These are phyloP conservation scores for Callinectes sapidus DNA, from an alignment of 2,888 invertebrate genomes.

Conservation along the genomic window DNA sequence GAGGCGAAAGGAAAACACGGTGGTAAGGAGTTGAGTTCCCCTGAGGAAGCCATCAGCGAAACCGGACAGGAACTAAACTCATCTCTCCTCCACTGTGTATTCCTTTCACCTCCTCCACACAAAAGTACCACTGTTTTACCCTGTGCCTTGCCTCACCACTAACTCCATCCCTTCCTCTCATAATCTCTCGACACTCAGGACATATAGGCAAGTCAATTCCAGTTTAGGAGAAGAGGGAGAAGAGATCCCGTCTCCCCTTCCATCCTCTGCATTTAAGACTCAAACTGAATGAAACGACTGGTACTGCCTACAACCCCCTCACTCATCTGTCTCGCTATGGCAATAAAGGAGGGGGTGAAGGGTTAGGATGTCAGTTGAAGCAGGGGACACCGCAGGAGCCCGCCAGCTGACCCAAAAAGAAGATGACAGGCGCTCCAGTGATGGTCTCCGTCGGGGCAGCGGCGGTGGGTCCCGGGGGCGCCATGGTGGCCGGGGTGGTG, in stretches of 20 bases:
- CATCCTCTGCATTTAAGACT: background rate
- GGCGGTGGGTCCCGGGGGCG: slow-evolving; percentile 47
- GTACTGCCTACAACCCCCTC: background rate
- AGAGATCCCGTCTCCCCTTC: background rate
- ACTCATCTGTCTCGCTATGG: background rate
- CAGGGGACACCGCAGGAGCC: background rate
- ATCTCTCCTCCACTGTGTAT: too few relatives aligned
- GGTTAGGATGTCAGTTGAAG: background rate
- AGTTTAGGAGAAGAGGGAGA: background rate
- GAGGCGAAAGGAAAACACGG: too few relatives aligned
- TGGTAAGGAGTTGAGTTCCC: too few relatives aligned
- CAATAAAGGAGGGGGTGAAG: background rate
- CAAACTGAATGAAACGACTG: background rate
- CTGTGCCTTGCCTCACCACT: too few relatives aligned
- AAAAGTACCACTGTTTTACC: too few relatives aligned
- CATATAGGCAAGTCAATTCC: background rate
- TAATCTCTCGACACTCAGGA: background rate
- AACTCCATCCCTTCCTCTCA: too few relatives aligned
- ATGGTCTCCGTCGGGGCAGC: slow-evolving; percentile 55
- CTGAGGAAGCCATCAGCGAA: too few relatives aligned
- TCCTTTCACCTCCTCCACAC: too few relatives aligned
- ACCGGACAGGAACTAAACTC: too few relatives aligned
- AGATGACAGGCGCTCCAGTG: slow-evolving; percentile 67
- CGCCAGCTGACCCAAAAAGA: slow-evolving; percentile 63
- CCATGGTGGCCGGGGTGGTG: slow-evolving; percentile 51